Evolutionary conservation across 2,113 vertebrate genomes (phyloP).

Genomic region (Gnathonemus echidnorhynchus): DNA sequence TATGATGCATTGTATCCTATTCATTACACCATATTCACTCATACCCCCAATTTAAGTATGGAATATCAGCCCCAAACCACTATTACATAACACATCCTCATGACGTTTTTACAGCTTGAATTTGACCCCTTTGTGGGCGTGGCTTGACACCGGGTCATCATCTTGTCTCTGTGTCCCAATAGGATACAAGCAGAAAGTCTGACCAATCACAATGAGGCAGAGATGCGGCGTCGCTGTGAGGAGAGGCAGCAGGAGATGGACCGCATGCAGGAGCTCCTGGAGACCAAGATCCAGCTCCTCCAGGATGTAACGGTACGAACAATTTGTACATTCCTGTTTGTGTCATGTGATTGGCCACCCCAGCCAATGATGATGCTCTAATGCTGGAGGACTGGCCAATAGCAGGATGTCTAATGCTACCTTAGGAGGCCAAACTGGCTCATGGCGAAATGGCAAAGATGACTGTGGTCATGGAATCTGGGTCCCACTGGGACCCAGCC

Average conservation of each 20-base stretch:
- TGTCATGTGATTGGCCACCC: neutral
- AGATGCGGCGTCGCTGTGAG: constrained; percentile 68
- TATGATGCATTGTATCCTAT: neutral
- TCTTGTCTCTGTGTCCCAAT: constrained; percentile 5
- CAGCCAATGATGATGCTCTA: neutral
- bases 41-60: neutral
- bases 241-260: constrained; percentile 79
- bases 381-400: neutral
- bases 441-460: constrained; percentile 67
- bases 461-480: constrained; percentile 64
- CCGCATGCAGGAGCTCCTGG: constrained; percentile 75
- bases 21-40: neutral
- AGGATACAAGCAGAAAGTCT: constrained; percentile 75
- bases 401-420: constrained; percentile 10
- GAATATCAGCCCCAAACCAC: neutral
- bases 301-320: constrained; percentile 65
- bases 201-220: constrained; percentile 76
- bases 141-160: neutral
- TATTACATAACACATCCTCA: neutral
- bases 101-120: neutral
- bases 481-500: constrained; percentile 66
- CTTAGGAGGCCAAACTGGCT: constrained; percentile 79
- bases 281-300: constrained; percentile 82
- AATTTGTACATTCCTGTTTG: neutral
- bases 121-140: neutral